Evolutionary conservation across 1,140 invertebrate species (phyloP).

Genomic region (Cyclargus thomasi): DNA sequence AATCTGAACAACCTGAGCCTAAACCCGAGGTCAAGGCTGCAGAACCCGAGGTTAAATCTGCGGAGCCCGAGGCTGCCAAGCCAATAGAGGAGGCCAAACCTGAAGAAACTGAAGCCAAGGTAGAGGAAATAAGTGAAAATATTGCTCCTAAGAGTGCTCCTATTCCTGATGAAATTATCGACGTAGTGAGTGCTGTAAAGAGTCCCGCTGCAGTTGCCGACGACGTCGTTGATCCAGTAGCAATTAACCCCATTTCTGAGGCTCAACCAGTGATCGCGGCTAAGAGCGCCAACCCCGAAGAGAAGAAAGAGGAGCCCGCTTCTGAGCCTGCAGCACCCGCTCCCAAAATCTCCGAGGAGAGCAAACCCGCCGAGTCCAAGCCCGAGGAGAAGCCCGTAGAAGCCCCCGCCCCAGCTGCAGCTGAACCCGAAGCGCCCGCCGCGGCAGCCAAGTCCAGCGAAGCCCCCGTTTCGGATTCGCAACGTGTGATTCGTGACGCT

Average conservation of each 20-base stretch:
- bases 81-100: constrained; percentile 39
- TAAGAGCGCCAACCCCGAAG: constrained; percentile 37
- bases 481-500: constrained; percentile 55
- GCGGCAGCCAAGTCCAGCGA: constrained; percentile 30
- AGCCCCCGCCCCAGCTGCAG: constrained; percentile 24
- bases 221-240: constrained; percentile 47
- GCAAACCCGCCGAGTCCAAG: constrained; percentile 30
- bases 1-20: constrained; percentile 25
- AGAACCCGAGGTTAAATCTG: constrained; percentile 30
- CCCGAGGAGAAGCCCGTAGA: constrained; percentile 27
- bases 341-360: constrained; percentile 19
- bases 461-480: constrained; percentile 34
- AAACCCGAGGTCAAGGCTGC: constrained; percentile 32
- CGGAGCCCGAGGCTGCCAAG: constrained; percentile 30
- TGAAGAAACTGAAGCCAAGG: constrained; percentile 44
- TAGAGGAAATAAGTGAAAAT: constrained; percentile 48
- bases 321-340: constrained; percentile 23
- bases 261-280: constrained; percentile 34
- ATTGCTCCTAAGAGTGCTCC: constrained; percentile 42
- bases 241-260: constrained; percentile 45
- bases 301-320: constrained; percentile 38
- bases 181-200: constrained; percentile 53
- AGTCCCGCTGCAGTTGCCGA: constrained; percentile 46
- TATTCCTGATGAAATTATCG: constrained; percentile 43
- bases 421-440: constrained; percentile 21